A percentile compares a stretch with the other conserved stretches of the same genome.
Conservation (phyloP, 1,140 invertebrate genomes). For the Drosophila nebulosa region DNA sequence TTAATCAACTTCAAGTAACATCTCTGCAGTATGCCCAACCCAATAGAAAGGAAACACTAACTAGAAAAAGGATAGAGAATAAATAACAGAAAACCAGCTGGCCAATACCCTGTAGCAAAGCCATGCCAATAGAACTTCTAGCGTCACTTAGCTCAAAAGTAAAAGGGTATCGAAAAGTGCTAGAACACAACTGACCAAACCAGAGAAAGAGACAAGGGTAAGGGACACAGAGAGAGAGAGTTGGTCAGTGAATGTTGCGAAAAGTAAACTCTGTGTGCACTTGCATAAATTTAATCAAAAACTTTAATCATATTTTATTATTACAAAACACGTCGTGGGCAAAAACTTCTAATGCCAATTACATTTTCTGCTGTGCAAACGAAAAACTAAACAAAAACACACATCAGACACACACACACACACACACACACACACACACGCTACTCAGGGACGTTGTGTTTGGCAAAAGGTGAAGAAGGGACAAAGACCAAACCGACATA, state of each 20-base stretch:
- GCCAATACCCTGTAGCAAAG: not conserved
- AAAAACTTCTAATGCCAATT: slow-evolving; percentile 74
- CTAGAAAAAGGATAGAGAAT: not conserved
- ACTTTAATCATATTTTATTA: slow-evolving; percentile 80
- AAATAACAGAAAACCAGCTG: not conserved
- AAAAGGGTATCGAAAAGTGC: not conserved
- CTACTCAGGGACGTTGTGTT: not conserved
- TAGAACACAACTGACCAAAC: slow-evolving; percentile 33
- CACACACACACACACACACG: not conserved
- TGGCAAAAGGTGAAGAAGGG: slow-evolving; percentile 16
- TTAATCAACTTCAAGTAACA: slow-evolving; percentile 67
- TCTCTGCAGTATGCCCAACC: slow-evolving; percentile 42
- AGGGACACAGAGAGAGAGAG: not conserved
- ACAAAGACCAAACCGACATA: slow-evolving; percentile 38
- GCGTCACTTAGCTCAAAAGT: too few relatives aligned
- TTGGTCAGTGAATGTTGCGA: not conserved
- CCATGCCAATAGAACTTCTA: too few relatives aligned
- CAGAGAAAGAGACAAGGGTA: not conserved
- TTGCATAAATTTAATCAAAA: slow-evolving; percentile 79
- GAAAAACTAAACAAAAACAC: slow-evolving; percentile 67
- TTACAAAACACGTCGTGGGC: slow-evolving; percentile 74
- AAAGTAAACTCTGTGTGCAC: slow-evolving; percentile 30
- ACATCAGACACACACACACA: slow-evolving; percentile 11
- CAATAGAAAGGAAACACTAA: not conserved
- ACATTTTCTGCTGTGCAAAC: slow-evolving; percentile 66